phyloP scores from a whole-genome alignment of 2,888 invertebrate genomes.

The Eucriotettix oculatus region DNA sequence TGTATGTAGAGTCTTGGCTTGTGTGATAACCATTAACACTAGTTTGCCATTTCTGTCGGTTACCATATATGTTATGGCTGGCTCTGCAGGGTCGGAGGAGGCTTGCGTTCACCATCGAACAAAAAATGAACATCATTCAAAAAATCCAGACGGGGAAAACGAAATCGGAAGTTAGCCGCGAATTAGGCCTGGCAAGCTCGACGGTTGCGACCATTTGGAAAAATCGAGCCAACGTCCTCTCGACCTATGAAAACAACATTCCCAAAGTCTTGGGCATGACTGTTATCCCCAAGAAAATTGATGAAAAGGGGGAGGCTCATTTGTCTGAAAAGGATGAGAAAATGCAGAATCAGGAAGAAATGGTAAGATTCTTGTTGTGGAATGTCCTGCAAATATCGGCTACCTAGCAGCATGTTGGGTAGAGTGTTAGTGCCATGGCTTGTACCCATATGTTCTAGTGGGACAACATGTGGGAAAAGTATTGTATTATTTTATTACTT shows the following conservation, averaged over 20 bases:
- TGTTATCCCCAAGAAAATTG: background rate
- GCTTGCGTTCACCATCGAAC: constrained; percentile 40
- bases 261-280: background rate
- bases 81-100: constrained; percentile 35
- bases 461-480: background rate
- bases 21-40: background rate
- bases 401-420: background rate
- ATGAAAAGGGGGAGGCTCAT: background rate
- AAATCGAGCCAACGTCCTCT: constrained; percentile 29
- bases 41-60: background rate
- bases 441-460: background rate
- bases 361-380: background rate
- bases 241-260: constrained; percentile 1
- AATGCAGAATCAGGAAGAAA: background rate
- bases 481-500: no score
- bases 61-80: background rate
- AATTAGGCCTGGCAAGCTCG: constrained; percentile 36
- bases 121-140: constrained; percentile 41
- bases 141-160: constrained; percentile 38
- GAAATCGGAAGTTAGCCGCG: constrained; percentile 38
- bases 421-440: background rate
- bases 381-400: background rate
- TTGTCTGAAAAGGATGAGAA: background rate
- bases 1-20: background rate
- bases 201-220: constrained; percentile 40